These are phyloP conservation scores for Chesias legatella DNA, from an alignment of 2,888 invertebrate species.

Conservation along the genomic window DNA sequence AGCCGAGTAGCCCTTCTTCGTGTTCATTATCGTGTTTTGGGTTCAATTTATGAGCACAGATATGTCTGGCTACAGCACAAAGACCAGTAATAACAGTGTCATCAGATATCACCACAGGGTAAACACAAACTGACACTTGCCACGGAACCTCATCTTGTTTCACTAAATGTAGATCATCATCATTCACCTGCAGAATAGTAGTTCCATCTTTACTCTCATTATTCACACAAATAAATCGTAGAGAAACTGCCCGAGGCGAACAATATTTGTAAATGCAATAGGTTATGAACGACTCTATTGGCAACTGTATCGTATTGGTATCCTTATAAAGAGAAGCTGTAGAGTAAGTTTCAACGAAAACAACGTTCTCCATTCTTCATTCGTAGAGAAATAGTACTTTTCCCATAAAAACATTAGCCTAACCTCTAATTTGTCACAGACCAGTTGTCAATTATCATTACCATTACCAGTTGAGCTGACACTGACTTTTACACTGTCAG, in stretches of 20 bases:
- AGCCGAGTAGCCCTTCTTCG: conserved; percentile 84
- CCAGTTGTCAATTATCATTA: too few relatives aligned
- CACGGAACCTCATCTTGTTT: conserved; percentile 61
- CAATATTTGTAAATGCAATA: conserved; percentile 83
- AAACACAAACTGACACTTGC: conserved; percentile 72
- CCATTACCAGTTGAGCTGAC: too few relatives aligned
- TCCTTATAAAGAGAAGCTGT: conserved; percentile 34
- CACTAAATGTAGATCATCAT: conserved; percentile 48
- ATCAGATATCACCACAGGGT: conserved; percentile 83
- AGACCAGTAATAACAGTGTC: conserved; percentile 87
- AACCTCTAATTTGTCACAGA: too few relatives aligned
- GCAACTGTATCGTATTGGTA: conserved; percentile 38
- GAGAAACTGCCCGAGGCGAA: conserved; percentile 56
- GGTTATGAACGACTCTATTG: conserved; percentile 83
- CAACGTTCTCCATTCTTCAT: conserved; percentile 42
- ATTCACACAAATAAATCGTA: conserved; percentile 60
- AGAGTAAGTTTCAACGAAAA: conserved; percentile 53
- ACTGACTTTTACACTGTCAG: too few relatives aligned
- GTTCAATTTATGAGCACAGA: conserved; percentile 45
- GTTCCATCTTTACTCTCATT: conserved; percentile 30
- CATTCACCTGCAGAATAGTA: conserved; percentile 44
- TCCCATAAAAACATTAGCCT: too few relatives aligned
- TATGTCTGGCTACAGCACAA: conserved; percentile 83
- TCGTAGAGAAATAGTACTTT: too few relatives aligned
- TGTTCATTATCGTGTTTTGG: conserved; percentile 43